Evolutionary conservation across 2,113 vertebrate species (phyloP).

Genomic region (Uria aalge): DNA sequence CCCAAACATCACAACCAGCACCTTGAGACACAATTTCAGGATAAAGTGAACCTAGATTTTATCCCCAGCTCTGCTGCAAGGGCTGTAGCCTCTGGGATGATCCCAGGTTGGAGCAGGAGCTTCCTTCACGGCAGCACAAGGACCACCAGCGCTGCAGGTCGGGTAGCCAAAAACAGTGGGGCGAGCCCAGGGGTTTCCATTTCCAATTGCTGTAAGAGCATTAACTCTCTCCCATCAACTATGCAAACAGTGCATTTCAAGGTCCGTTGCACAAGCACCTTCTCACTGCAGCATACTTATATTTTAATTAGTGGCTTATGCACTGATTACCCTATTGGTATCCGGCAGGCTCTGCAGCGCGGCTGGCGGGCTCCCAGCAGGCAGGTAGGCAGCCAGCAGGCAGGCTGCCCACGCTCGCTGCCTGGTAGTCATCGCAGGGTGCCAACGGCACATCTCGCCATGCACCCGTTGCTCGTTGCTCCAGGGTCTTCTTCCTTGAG

Average conservation of each 20-base stretch:
- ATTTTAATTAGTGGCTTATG: slow-evolving; percentile 22
- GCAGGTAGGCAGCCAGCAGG: background rate
- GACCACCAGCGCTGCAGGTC: accelerated
- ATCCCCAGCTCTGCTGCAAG: background rate
- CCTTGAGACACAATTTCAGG: background rate
- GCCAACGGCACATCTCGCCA: background rate
- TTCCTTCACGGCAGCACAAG: background rate
- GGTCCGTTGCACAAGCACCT: background rate
- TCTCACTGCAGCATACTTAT: background rate
- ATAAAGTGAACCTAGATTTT: background rate
- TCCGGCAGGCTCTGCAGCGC: accelerated
- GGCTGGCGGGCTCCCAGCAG: background rate
- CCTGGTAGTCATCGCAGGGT: background rate
- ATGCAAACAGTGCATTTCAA: background rate
- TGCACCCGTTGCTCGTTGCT: accelerated
- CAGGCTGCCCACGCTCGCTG: accelerated
- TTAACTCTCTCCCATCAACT: background rate
- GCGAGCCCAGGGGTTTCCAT: background rate
- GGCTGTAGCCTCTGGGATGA: background rate
- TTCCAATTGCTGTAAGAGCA: background rate
- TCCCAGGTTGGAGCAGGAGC: background rate
- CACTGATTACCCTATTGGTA: background rate
- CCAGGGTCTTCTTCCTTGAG: background rate
- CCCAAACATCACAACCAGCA: background rate
- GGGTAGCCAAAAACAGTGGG: background rate